Evolutionary conservation across 30 jellyfish, hydroid and myxozoan species (phyloP).

Genomic region (Mastigias papua): DNA sequence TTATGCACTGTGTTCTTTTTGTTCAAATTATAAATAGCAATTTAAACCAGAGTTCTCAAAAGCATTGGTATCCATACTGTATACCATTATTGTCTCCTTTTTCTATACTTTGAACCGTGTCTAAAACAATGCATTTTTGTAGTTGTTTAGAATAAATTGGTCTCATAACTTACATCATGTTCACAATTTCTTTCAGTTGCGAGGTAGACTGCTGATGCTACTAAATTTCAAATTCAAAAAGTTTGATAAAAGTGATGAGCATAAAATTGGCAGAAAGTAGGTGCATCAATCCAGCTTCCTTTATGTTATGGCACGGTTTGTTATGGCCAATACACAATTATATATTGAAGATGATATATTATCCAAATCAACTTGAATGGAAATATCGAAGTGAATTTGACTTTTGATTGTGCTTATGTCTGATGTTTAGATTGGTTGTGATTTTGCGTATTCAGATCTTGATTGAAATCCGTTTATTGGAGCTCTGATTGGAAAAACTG

Average conservation of each 20-base stretch:
- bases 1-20: background rate
- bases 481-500: too few species aligned
- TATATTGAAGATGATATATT: too few species aligned
- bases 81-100: conserved; percentile 1
- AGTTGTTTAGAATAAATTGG: background rate
- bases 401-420: too few species aligned
- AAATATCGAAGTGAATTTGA: too few species aligned
- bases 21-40: background rate
- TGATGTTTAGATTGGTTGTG: too few species aligned
- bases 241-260: background rate
- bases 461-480: too few species aligned
- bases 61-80: background rate
- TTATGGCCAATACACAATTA: too few species aligned
- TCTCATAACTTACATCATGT: background rate
- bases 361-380: too few species aligned
- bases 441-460: too few species aligned
- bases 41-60: background rate
- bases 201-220: conserved; percentile 34
- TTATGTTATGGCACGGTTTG: too few species aligned
- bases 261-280: background rate
- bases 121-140: conserved; percentile 6
- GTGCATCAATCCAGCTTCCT: background rate
- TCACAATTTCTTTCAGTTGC: conserved; percentile 9
- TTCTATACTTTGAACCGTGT: background rate
- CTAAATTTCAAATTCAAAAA: conserved; percentile 11